phyloP scores from a whole-genome alignment of 2,888 invertebrate genomes.

The Frankliniella intonsa region DNA sequence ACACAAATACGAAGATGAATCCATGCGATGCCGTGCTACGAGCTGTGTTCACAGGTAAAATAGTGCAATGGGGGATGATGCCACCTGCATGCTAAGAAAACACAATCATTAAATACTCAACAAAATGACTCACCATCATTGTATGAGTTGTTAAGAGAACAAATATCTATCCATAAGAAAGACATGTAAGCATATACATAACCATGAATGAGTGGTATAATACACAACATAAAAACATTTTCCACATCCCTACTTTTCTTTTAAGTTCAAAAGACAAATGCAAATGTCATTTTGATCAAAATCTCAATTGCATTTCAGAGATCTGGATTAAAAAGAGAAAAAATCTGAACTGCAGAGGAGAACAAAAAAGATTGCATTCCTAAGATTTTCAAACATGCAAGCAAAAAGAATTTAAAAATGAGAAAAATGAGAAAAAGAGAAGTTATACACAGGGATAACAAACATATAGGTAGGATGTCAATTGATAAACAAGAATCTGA shows the following conservation, averaged over 20 bases:
- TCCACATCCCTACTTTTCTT: no score
- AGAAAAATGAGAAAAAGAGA: no score
- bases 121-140: background rate
- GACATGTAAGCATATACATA: background rate
- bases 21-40: background rate
- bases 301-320: no score
- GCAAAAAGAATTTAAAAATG: no score
- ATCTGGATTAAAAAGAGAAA: no score
- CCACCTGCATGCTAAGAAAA: background rate
- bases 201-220: background rate
- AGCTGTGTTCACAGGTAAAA: background rate
- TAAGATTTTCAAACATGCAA: no score
- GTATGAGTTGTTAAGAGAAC: slow-evolving; percentile 8
- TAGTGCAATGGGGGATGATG: background rate
- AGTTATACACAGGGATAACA: no score
- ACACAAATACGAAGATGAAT: background rate
- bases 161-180: slow-evolving; percentile 17
- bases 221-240: background rate
- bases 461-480: no score
- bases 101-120: background rate
- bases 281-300: no score
- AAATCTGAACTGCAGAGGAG: no score
- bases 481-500: background rate
- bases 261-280: no score
- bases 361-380: no score